These are phyloP conservation scores for Acromyrmex charruanus DNA, from an alignment of 1,140 invertebrate species.

Conservation along the genomic window DNA sequence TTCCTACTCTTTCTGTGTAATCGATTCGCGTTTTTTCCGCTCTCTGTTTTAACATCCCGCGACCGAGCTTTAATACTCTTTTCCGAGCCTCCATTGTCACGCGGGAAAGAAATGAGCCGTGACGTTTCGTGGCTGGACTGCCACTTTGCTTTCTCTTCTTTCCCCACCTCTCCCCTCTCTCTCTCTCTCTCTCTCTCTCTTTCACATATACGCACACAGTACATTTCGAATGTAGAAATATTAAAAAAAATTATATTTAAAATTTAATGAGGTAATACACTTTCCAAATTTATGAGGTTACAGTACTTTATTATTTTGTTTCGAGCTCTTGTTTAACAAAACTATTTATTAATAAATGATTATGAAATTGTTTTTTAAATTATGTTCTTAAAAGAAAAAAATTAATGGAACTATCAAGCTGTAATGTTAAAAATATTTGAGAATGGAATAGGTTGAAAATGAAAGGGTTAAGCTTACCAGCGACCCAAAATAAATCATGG, in stretches of 20 bases:
- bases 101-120: slow-evolving; percentile 53
- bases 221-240: too few relatives aligned
- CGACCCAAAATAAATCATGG: slow-evolving; percentile 55
- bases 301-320: background rate
- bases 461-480: slow-evolving; percentile 36
- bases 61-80: slow-evolving; percentile 45
- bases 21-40: slow-evolving; percentile 40
- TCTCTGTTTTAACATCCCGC: slow-evolving; percentile 16
- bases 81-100: slow-evolving; percentile 49
- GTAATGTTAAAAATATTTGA: slow-evolving; percentile 14
- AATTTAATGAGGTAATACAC: background rate
- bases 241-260: too few relatives aligned
- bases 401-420: background rate
- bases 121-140: slow-evolving; percentile 48
- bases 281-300: too few relatives aligned
- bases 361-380: background rate
- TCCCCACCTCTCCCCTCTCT: too few relatives aligned
- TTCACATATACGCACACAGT: background rate
- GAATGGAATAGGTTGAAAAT: background rate
- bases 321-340: background rate
- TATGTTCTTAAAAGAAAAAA: background rate
- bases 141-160: slow-evolving; percentile 14
- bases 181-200: background rate
- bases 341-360: background rate
- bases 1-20: background rate